Conservation (phyloP, 2,797 vertebrate species). For the Antennarius maculatus region DNA sequence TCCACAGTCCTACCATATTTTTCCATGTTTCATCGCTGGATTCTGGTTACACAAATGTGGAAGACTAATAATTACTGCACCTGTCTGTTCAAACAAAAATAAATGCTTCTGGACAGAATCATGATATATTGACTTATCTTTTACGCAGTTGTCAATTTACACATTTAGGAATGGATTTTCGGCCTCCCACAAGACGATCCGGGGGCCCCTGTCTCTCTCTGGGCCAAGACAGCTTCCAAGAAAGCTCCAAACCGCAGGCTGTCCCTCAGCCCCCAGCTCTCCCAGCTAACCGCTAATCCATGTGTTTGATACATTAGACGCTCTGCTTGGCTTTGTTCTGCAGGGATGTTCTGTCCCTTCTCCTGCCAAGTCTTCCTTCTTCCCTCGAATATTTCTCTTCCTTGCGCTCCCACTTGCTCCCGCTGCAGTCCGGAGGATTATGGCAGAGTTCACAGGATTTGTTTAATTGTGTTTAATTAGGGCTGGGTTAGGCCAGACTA, state of each 20-base stretch:
- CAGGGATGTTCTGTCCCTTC: slow-evolving; percentile 75
- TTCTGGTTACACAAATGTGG: slow-evolving; percentile 66
- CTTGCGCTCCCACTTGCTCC: slow-evolving; percentile 56
- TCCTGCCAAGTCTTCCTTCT: slow-evolving; percentile 70
- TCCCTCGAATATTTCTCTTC: slow-evolving; percentile 60
- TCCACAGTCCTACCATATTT: slow-evolving; percentile 24
- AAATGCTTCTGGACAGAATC: slow-evolving; percentile 68
- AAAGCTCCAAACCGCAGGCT: slow-evolving; percentile 80
- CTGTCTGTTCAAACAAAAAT: slow-evolving; percentile 74
- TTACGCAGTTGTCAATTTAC: slow-evolving; percentile 80
- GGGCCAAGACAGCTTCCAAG: slow-evolving; percentile 76
- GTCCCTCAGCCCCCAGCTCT: slow-evolving; percentile 70
- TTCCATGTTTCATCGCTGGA: slow-evolving; percentile 50
- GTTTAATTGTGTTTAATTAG: slow-evolving; percentile 85
- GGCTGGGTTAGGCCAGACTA: slow-evolving; percentile 71
- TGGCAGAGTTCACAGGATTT: slow-evolving; percentile 76
- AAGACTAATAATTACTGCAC: slow-evolving; percentile 73
- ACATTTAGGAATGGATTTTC: slow-evolving; percentile 73
- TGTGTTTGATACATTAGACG: slow-evolving; percentile 86
- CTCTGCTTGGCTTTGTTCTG: slow-evolving; percentile 77
- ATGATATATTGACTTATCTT: slow-evolving; percentile 78
- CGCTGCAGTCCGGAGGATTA: slow-evolving; percentile 78
- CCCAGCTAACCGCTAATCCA: slow-evolving; percentile 83
- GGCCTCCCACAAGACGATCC: slow-evolving; percentile 76
- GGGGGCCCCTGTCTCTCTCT: slow-evolving; percentile 63